These are phyloP conservation scores for Thalpophila matura DNA, from an alignment of 2,888 invertebrate genomes.

Conservation along the genomic window DNA sequence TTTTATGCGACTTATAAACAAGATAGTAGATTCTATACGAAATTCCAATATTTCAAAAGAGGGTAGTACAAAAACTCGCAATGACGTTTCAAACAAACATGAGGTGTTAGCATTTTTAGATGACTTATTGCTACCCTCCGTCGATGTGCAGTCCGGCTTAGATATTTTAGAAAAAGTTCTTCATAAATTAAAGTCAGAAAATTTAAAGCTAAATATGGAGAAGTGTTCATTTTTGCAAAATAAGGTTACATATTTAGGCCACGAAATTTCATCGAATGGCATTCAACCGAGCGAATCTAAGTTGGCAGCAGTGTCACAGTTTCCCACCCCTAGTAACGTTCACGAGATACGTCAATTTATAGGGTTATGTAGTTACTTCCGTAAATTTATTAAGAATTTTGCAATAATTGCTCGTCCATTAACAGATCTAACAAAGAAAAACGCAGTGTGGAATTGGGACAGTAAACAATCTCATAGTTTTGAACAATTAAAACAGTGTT, in stretches of 20 bases:
- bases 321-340: slow-evolving; percentile 55
- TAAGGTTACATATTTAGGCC: slow-evolving; percentile 55
- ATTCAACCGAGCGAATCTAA: slow-evolving; percentile 57
- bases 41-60: neutral
- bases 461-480: slow-evolving; percentile 3
- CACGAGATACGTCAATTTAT: slow-evolving; percentile 64
- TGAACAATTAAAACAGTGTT: slow-evolving; percentile 43
- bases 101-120: slow-evolving; percentile 7
- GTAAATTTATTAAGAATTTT: slow-evolving; percentile 64
- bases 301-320: slow-evolving; percentile 40
- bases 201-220: slow-evolving; percentile 55
- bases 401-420: slow-evolving; percentile 52
- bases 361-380: slow-evolving; percentile 63
- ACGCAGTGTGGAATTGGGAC: neutral
- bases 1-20: slow-evolving; percentile 12
- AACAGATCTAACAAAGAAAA: slow-evolving; percentile 10
- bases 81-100: neutral
- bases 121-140: neutral
- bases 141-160: neutral
- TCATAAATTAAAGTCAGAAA: neutral
- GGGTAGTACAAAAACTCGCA: neutral
- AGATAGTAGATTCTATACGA: slow-evolving; percentile 1
- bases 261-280: slow-evolving; percentile 53
- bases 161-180: neutral
- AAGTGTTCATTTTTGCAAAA: slow-evolving; percentile 61